Evolutionary conservation across 2,797 vertebrate genomes (phyloP), one percentile per base, ranked within the genome.

Genomic region (Amazona finschi): DNA sequence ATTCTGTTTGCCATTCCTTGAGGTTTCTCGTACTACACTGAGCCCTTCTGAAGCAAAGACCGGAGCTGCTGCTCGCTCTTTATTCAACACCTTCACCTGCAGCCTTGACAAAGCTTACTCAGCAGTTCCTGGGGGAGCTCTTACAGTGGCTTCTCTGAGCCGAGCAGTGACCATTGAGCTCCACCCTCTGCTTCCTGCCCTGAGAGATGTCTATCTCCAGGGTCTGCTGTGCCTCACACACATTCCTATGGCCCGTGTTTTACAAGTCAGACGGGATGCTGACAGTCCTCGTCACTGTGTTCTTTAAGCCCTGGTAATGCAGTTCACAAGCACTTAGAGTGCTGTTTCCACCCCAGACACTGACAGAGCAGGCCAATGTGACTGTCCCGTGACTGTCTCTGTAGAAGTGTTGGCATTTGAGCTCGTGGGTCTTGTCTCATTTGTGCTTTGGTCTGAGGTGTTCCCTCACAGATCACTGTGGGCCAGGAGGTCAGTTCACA

Each of bases 221-320:
- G 31, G 25, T 30, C 31, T 81, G 78, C 72, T 44, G 58, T 2
- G 50, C 62, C 82, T 85, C 74, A 47, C 2, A 1, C 3, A 2
- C 28, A 4, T 57, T 30, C 76, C 8, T 33, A 2, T 3, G 20
- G 2, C 66, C 31, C 1, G 1, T 44, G 83, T 62, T 75, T 25
- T 31, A 12, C 80, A 22, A 44, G 79, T 88, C 73, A 14, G 70
- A 49, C 70, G 13, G n/a, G 73, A 61, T 96, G 73, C 70, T 88
- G 44, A 6, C 1, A 19, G 52, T 36, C 62, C 47, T 62, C 0
- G 0, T 87, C 85, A 82, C 43, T 9, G 0, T 7, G 44, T 60
- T 60, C 46, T 65, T n/a, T 16, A 24, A 61, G n/a, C 21, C 30
- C 18, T 38, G 41, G 27, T 73, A n/a, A 22, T n/a, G 44, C 39